Evolutionary conservation across 2,113 vertebrate genomes (phyloP).

Genomic region (Rhadina sibilatrix): DNA sequence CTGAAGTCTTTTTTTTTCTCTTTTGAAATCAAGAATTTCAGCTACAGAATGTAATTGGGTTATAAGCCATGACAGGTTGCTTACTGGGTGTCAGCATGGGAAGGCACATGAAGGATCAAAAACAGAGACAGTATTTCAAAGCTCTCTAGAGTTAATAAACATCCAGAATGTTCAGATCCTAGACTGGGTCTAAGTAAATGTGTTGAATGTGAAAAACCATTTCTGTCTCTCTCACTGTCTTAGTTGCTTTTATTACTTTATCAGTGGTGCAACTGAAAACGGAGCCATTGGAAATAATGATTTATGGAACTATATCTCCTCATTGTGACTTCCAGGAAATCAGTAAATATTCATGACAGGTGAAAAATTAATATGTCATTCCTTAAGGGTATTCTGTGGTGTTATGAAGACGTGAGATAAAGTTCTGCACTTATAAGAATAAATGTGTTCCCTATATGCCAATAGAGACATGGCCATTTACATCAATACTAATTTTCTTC

Average conservation of each 20-base stretch:
- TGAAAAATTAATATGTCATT: conserved; percentile 54
- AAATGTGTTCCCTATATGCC: background rate
- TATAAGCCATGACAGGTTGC: background rate
- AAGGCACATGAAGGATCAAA: background rate
- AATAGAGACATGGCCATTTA: background rate
- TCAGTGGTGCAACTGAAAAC: background rate
- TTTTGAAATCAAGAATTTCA: background rate
- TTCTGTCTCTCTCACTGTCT: background rate
- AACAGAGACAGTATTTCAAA: background rate
- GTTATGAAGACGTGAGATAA: background rate
- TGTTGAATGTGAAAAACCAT: background rate
- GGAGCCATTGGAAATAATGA: background rate
- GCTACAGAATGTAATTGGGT: background rate
- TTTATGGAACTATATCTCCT: background rate
- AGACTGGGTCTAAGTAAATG: background rate
- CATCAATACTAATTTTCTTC: background rate
- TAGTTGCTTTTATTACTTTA: background rate
- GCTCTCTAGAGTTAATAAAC: background rate
- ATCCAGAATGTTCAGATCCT: background rate
- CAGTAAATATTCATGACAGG: background rate
- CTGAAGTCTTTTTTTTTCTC: background rate
- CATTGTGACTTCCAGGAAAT: background rate
- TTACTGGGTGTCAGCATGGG: background rate
- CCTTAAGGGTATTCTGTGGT: background rate
- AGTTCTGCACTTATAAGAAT: background rate